A percentile compares a stretch with the other conserved stretches of the same genome.
Conservation (phyloP, 2,888 invertebrate species). For the Conistra vaccinii region DNA sequence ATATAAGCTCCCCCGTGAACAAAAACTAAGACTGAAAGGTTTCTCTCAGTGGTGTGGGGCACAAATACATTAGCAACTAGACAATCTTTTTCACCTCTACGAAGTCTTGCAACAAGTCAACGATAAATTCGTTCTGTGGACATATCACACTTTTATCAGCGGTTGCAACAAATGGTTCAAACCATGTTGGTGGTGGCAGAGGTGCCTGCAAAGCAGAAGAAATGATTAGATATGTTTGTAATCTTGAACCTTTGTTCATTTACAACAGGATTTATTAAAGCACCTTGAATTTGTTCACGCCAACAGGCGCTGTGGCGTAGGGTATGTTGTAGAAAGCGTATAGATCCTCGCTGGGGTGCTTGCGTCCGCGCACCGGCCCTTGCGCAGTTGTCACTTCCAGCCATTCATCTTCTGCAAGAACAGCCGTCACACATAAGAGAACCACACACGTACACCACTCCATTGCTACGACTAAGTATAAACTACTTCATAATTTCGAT, state of each 20-base stretch:
- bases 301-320: constrained; percentile 75
- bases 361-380: constrained; percentile 73
- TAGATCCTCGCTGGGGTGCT: constrained; percentile 60
- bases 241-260: background rate
- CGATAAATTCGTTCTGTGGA: background rate
- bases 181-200: background rate
- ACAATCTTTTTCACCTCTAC: constrained; percentile 74
- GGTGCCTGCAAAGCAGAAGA: background rate
- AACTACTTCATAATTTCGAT: background rate
- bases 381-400: constrained; percentile 66
- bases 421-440: constrained; percentile 8
- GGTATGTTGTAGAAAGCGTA: constrained; percentile 74
- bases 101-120: background rate
- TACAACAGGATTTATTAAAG: too few species aligned
- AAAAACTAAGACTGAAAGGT: constrained; percentile 70
- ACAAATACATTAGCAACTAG: constrained; percentile 81
- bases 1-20: constrained; percentile 76
- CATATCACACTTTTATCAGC: background rate
- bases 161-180: background rate
- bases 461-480: background rate
- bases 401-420: constrained; percentile 35
- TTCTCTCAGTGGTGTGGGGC: constrained; percentile 73
- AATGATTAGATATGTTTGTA: background rate
- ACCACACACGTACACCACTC: background rate
- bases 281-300: constrained; percentile 72